phyloP scores from a whole-genome alignment of 2,888 invertebrate species.

The Leucophora obtusa region DNA sequence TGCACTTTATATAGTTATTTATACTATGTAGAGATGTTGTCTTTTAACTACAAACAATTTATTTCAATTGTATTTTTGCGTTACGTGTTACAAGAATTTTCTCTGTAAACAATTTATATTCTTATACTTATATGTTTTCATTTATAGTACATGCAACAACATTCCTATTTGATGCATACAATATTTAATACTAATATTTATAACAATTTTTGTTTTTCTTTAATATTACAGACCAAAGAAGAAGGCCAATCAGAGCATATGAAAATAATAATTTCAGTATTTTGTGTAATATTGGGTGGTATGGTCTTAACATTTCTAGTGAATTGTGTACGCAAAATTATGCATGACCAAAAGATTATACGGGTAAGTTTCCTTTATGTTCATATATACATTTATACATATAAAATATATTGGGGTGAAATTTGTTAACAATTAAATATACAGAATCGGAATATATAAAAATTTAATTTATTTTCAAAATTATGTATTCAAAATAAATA shows the following conservation, averaged over 20 bases:
- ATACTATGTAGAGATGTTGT: neutral
- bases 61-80: conserved; percentile 43
- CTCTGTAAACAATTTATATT: conserved; percentile 25
- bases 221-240: conserved; percentile 36
- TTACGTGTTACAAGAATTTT: conserved; percentile 39
- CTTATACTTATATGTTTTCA: too few relatives aligned
- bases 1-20: neutral
- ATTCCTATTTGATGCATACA: too few relatives aligned
- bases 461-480: too few relatives aligned
- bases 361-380: conserved; percentile 82
- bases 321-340: conserved; percentile 91
- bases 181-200: too few relatives aligned
- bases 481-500: too few relatives aligned
- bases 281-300: conserved; percentile 90
- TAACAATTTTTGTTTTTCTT: conserved; percentile 5
- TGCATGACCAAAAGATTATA: conserved; percentile 91
- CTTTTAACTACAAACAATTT: conserved; percentile 42
- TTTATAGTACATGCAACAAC: too few relatives aligned
- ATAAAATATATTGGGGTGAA: neutral
- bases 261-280: conserved; percentile 91
- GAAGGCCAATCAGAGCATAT: conserved; percentile 84
- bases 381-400: neutral
- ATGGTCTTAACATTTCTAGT: conserved; percentile 93
- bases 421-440: neutral
- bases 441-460: too few relatives aligned